Conservation (phyloP, 2,888 invertebrate genomes). For the Calameuta filiformis region DNA sequence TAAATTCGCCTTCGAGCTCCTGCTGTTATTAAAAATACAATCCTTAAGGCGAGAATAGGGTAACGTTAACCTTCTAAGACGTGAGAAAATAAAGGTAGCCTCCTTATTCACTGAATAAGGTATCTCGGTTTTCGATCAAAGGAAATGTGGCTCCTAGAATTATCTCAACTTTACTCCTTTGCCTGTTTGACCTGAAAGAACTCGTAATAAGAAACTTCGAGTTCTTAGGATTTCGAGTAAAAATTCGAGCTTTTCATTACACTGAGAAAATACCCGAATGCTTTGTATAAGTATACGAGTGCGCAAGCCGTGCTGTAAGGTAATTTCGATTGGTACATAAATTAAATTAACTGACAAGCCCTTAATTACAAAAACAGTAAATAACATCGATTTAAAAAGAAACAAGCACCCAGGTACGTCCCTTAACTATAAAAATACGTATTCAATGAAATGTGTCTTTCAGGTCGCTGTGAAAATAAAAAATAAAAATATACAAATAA, state of each 20-base stretch:
- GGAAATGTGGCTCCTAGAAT: neutral
- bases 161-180: neutral
- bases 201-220: neutral
- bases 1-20: neutral
- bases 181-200: neutral
- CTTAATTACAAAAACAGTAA: neutral
- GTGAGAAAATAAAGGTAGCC: neutral
- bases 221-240: neutral
- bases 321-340: neutral
- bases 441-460: neutral
- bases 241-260: neutral
- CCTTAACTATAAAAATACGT: neutral
- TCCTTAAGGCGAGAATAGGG: neutral
- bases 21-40: neutral
- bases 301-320: neutral
- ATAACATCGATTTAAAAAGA: neutral
- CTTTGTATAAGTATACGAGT: neutral
- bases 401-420: neutral
- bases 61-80: neutral
- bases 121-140: neutral
- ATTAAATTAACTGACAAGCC: neutral
- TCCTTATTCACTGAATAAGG: neutral
- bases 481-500: neutral
- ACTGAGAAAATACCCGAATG: neutral
- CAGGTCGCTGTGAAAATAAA: neutral